phyloP scores from a whole-genome alignment of 2,113 vertebrate species.

The Peromyscus leucopus region DNA sequence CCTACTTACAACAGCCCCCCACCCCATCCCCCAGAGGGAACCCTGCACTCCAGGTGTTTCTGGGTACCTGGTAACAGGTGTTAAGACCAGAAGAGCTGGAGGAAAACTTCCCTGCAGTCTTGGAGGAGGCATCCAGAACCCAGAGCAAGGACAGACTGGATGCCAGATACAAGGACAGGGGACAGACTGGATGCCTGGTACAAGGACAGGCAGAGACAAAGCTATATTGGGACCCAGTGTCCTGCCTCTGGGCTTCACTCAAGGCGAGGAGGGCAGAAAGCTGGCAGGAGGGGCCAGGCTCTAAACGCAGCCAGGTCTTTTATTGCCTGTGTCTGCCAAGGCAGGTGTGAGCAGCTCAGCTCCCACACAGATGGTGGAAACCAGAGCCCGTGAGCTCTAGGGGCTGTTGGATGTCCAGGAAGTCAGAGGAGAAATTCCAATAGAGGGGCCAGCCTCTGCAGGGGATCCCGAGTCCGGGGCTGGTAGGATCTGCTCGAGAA shows the following conservation, averaged over 20 bases:
- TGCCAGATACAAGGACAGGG: neutral
- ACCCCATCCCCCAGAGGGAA: neutral
- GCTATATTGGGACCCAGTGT: neutral
- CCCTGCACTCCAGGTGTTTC: constrained; percentile 65
- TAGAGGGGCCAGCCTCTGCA: neutral
- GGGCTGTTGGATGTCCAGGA: neutral
- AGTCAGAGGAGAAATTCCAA: neutral
- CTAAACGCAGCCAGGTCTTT: neutral
- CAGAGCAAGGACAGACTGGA: neutral
- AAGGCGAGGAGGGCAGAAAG: neutral
- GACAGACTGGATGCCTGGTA: neutral
- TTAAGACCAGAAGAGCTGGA: neutral
- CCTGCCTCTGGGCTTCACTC: neutral
- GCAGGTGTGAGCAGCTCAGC: neutral
- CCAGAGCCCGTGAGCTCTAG: neutral
- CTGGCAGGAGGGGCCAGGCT: neutral
- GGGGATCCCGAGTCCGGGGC: neutral
- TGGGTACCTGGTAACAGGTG: constrained; percentile 70
- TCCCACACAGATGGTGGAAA: neutral
- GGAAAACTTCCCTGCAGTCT: neutral
- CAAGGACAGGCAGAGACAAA: neutral
- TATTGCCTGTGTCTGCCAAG: neutral
- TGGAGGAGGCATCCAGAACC: neutral
- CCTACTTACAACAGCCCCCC: constrained; percentile 43
- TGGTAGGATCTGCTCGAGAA: neutral